phyloP scores from a whole-genome alignment of 2,797 vertebrate genomes.

The Numenius phaeopus region DNA sequence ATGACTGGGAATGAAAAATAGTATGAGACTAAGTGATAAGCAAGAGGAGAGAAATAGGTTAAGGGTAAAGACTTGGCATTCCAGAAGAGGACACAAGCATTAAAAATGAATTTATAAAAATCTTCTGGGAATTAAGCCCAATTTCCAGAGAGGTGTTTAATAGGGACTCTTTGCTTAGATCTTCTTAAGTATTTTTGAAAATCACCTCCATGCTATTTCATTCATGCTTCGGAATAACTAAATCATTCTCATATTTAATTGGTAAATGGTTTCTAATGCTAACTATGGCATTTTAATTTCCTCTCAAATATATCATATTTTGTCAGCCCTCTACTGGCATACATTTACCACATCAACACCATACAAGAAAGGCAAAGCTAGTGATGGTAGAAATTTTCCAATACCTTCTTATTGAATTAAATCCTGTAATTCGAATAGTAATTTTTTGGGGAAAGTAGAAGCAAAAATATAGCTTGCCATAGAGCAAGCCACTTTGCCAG shows the following conservation, averaged over 20 bases:
- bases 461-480: background rate
- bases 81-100: background rate
- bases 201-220: background rate
- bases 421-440: background rate
- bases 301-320: background rate
- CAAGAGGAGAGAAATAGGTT: background rate
- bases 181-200: background rate
- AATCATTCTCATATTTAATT: background rate
- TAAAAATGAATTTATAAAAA: background rate
- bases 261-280: background rate
- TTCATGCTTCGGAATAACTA: background rate
- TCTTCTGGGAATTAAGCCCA: background rate
- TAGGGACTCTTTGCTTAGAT: background rate
- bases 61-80: background rate
- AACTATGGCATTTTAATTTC: background rate
- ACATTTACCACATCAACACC: rapidly evolving
- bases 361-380: background rate
- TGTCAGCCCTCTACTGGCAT: background rate
- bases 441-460: background rate
- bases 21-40: background rate
- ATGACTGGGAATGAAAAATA: background rate
- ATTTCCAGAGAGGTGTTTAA: background rate
- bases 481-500: background rate
- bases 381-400: background rate
- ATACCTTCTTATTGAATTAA: background rate